Evolutionary conservation across 1,140 invertebrate species (phyloP), one percentile per base, ranked within the genome.

Genomic region (Caenorhabditis latens): DNA sequence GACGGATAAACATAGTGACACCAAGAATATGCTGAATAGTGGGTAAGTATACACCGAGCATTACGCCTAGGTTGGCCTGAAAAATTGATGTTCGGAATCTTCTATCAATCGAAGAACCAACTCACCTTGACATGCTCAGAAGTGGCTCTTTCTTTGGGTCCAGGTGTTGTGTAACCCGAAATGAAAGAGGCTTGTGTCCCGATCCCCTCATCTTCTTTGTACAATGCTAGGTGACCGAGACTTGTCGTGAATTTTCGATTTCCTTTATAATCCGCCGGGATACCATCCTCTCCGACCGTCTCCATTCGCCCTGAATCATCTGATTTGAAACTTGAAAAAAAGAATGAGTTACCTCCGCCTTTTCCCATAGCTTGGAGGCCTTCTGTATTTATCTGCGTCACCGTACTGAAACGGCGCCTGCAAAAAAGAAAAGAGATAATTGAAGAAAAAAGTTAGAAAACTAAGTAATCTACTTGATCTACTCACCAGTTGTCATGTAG

Each of bases 1-100:
- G 88, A 53, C 91, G 91, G 57, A 92, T 91, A 67, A 92, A 92
- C 91, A 92, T 92, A 7, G 91, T 92, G 32, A 92, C 91, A 55
- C 91, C 91, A 7, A 92, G 89, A 89, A 92, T 92, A 71, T 92
- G 91, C 63, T 92, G 91, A 84, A 92, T 92, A 24, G 91, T 92
- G 48, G 91, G 91, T n/a, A 92, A 83, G 84, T 92, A 92, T n/a
- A 92, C 91, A 11, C 91, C 91, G n/a, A 92, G 86, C 90, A 92
- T 92, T 14, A 90, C 88, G 7, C 91, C 91, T n/a, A 92, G 58
- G 67, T 92, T 92, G 24, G 91, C 91, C 90, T 90, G 43, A 86
- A 90, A 79, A n/a, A 55, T 84, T n/a, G 5, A 2, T 58, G 8
- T 88, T 8, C 55, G 88, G 46, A 2, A 4, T 67, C n/a, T 50